Base-by-base conservation (phyloP, 2,113 vertebrate species). In the Zootoca vivipara region DNA sequence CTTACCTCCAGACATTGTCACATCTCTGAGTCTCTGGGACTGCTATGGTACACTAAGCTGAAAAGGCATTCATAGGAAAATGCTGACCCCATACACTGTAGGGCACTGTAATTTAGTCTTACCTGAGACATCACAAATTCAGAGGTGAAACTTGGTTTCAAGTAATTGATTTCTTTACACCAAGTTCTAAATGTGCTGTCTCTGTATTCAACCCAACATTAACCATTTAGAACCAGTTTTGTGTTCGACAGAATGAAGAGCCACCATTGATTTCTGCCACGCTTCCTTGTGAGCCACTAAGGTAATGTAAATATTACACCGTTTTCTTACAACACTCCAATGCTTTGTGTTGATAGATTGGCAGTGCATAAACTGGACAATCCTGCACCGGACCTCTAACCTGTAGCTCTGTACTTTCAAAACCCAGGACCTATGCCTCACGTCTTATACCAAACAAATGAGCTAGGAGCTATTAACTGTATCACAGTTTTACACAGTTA, bases 131-230 rank as follows among this genome's bases (percentile, higher is more conserved):
- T 72, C 69, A 6, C 74, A 79, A 80, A 89, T 79, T 78, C 74
- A 33, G 35, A 85, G 65, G 42, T 78, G 74, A 89, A 85, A 79
- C 74, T 84, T 89, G 73, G 75, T 72, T 85, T 70, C 73, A 79
- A 18, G 73, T 85, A 85, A 89, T 85, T 89, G 87, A 89, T 89
- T 89, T 85, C 82, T 85, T 89, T 89, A 85, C 75, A 79, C 46
- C n/a, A 28, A 70, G 33, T 85, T 72, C 52, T 73, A 26, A 85
- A 58, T 89, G 75, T 78, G 35, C n/a, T 79, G 62, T 75, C 52
- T 85, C 67, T 42, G 42, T 72, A 85, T 89, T 89, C 82, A 78
- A 33, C 46, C 64, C 82, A 83, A 28, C 40, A 83, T 78, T 89
- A 84, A 89, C 87, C 83, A 80, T 72, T 85, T 85, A 62, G 73